Conservation (phyloP, 2,797 vertebrate genomes). For the Pteropus rufus region DNA sequence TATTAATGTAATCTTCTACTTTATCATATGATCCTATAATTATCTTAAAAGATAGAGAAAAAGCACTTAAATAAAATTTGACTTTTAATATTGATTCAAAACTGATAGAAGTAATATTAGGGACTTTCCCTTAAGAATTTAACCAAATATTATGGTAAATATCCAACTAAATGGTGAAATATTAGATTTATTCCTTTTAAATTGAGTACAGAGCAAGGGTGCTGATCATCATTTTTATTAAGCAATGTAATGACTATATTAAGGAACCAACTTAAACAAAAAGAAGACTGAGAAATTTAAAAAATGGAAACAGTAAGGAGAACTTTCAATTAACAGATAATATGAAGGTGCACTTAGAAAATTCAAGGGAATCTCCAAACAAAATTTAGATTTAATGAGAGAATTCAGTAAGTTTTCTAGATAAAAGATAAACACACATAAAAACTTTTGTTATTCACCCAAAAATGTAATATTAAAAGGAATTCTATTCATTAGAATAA, state of each 20-base stretch:
- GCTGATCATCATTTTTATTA: neutral
- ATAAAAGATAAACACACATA: neutral
- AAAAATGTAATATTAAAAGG: neutral
- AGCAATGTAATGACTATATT: neutral
- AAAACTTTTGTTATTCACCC: neutral
- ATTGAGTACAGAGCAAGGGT: neutral
- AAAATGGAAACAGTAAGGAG: neutral
- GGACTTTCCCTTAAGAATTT: neutral
- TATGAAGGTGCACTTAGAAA: neutral
- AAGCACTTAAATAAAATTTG: neutral
- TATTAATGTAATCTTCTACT: neutral
- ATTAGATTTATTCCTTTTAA: neutral
- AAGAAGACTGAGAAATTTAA: neutral
- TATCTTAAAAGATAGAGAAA: neutral
- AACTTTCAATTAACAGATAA: neutral
- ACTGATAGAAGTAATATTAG: neutral
- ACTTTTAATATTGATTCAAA: neutral
- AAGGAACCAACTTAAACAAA: neutral
- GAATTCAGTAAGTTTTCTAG: neutral
- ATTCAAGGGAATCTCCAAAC: neutral
- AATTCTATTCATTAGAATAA: neutral
- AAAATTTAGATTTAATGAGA: neutral
- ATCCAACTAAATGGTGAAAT: neutral
- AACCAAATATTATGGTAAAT: neutral
- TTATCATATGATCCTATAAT: neutral